phyloP scores from a whole-genome alignment of 2,113 vertebrate species.

The Erythrocebus patas region DNA sequence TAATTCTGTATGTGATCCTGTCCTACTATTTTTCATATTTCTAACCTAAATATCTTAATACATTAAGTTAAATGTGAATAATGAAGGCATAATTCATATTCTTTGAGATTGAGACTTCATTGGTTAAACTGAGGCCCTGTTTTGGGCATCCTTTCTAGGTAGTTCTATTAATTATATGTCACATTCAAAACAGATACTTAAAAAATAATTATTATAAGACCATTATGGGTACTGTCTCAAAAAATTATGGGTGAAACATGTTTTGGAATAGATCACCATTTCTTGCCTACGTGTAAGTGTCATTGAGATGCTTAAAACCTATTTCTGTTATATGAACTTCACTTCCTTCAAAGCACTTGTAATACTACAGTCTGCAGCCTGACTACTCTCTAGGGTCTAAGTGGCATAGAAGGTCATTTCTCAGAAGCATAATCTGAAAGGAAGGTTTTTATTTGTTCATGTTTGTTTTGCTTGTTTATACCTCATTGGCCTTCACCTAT shows the following conservation, averaged over 20 bases:
- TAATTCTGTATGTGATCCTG: background rate
- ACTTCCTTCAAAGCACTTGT: background rate
- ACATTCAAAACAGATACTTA: background rate
- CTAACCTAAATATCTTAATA: background rate
- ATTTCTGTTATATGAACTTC: background rate
- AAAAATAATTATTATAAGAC: background rate
- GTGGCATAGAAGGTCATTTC: background rate
- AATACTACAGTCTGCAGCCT: background rate
- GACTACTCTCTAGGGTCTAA: no score
- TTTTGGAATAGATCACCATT: background rate
- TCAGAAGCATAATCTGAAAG: background rate
- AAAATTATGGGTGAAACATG: background rate
- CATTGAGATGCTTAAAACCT: no score
- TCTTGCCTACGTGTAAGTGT: background rate
- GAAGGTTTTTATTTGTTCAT: background rate
- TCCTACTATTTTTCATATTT: background rate
- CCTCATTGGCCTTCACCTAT: background rate
- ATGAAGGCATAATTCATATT: background rate
- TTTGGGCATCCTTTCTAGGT: background rate
- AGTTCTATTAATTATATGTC: background rate
- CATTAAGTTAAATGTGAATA: background rate
- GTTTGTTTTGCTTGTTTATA: background rate
- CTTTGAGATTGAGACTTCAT: background rate
- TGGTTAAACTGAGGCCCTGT: background rate
- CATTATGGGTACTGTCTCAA: background rate